Percentiles rank a stretch among this genome's conserved stretches.
Conservation (phyloP, 2,797 vertebrate species). For the Miichthys miiuy region DNA sequence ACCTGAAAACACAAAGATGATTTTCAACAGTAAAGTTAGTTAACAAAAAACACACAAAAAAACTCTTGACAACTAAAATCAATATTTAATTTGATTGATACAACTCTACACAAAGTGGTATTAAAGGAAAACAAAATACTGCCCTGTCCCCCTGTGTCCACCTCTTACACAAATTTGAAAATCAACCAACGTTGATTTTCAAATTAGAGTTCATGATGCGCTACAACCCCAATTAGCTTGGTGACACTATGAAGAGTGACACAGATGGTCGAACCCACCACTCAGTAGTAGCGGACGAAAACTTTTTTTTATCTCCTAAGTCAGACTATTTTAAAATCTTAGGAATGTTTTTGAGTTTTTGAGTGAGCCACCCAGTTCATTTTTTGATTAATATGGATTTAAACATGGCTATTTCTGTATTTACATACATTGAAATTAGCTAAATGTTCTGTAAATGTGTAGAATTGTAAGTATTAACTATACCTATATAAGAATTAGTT, state of each 20-base stretch:
- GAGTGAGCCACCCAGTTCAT: not conserved
- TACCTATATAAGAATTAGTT: not conserved
- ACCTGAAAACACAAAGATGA: not conserved
- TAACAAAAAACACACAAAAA: not conserved
- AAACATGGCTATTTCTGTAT: not conserved
- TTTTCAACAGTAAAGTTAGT: not conserved
- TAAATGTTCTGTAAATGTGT: not conserved
- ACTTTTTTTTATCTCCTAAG: too few relatives aligned
- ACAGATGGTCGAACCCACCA: not conserved
- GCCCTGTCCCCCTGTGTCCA: not conserved
- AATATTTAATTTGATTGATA: not conserved
- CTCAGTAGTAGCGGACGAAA: too few relatives aligned
- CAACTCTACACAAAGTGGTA: not conserved
- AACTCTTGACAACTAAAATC: not conserved
- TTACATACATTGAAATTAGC: not conserved
- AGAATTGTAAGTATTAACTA: not conserved
- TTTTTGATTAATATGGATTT: not conserved
- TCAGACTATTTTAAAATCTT: not conserved
- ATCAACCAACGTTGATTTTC: too few relatives aligned
- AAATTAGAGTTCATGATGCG: not conserved
- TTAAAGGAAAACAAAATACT: not conserved
- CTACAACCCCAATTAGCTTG: not conserved
- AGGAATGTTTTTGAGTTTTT: too few relatives aligned
- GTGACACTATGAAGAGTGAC: not conserved
- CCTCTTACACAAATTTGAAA: not conserved